Evolutionary conservation across 2,797 vertebrate species (phyloP), one percentile per base, ranked within the genome.

Genomic region (Cygnus olor): DNA sequence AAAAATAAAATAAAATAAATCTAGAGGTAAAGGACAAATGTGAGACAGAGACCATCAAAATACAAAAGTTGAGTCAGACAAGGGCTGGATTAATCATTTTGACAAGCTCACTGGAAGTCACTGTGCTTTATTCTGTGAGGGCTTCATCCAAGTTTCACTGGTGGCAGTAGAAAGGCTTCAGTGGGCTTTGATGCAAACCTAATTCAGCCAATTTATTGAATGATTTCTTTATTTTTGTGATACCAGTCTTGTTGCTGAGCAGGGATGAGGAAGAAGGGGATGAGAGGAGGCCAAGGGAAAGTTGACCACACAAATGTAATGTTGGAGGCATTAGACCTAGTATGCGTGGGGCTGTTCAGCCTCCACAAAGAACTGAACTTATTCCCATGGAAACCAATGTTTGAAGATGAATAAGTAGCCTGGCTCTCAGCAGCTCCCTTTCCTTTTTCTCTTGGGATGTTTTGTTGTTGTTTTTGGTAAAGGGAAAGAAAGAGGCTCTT

Each of bases 361-460:
- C 95, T 97, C 24, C 96, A 97, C 97, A 97, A 97, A 96, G 97
- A 95, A 66, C 54, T 38, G 84, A 97, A 87, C 97, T 82, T 71
- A 98, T 98, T 97, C 96, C 98, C 97, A 98, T 98, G 90, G 98
- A 97, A 97, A 98, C 98, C 89, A 86, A 8, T 73, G 91, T 94
- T 92, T 21, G 3, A 87, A 77, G 30, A 96, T 96, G 96, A 98
- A 97, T 93, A 96, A 85, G 72, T 73, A 85, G 91, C 74, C 89
- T 94, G 92, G 94, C 96, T 97, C 95, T 76, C 82, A 82, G 70
- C 74, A 97, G 93, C 89, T 94, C 96, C 82, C 90, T 96, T 97
- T 96, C 96, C 97, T 95, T 96, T 89, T 96, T 91, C 89, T 95
- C 88, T 85, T 90, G 96, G 97, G 94, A 95, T 72, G 76, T 97